phyloP scores from a whole-genome alignment of 2,797 vertebrate species.

The Liasis olivaceus region DNA sequence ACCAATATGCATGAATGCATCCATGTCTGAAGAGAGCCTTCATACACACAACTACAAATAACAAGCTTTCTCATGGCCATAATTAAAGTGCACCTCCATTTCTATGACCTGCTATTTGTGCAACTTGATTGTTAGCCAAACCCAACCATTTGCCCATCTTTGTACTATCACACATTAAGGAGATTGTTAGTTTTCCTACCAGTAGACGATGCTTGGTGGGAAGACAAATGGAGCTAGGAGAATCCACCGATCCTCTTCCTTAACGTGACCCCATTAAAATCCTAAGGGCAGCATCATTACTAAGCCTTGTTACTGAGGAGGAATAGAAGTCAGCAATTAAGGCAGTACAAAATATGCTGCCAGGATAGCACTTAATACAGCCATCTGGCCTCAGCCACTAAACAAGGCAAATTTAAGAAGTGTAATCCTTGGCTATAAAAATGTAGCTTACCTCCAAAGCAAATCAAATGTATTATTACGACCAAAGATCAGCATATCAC shows the following conservation, averaged over 20 bases:
- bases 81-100: neutral
- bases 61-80: neutral
- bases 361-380: neutral
- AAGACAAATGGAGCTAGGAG: neutral
- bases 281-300: neutral
- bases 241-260: neutral
- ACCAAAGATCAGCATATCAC: neutral
- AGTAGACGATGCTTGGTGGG: neutral
- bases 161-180: neutral
- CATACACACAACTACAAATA: neutral
- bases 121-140: neutral
- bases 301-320: neutral
- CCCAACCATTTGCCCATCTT: neutral
- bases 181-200: neutral
- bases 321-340: neutral
- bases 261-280: neutral
- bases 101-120: neutral
- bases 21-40: neutral
- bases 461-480: neutral
- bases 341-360: neutral
- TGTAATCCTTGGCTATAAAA: neutral
- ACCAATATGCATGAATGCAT: neutral
- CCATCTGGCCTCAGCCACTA: neutral
- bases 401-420: neutral
- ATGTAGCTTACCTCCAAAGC: neutral